Evolutionary conservation across 2,797 vertebrate species (phyloP).

Genomic region (Oryzias dopingdopingensis): DNA sequence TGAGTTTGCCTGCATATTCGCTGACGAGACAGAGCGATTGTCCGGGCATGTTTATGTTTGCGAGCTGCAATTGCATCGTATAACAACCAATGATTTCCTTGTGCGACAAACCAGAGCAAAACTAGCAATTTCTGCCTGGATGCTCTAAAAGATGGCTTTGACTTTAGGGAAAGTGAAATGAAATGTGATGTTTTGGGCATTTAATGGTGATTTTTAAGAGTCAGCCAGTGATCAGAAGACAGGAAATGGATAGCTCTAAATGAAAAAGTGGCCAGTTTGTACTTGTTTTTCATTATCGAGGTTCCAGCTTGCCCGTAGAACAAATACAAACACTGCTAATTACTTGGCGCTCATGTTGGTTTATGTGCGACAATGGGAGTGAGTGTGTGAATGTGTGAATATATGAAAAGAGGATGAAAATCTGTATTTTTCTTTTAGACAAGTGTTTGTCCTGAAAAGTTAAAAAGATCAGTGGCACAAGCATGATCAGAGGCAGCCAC

Average conservation of each 20-base stretch:
- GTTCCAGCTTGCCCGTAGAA: conserved; percentile 51
- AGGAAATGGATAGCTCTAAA: conserved; percentile 33
- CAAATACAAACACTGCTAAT: conserved; percentile 70
- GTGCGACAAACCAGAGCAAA: conserved; percentile 54
- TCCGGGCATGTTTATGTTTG: conserved; percentile 22
- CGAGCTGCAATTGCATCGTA: conserved; percentile 61
- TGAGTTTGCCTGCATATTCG: conserved; percentile 35
- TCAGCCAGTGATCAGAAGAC: conserved; percentile 18
- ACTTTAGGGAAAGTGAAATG: conserved; percentile 22
- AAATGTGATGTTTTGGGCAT: conserved; percentile 5
- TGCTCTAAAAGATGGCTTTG: conserved; percentile 34
- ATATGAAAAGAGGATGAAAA: conserved; percentile 33
- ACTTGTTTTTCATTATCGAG: conserved; percentile 71
- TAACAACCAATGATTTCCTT: conserved; percentile 63
- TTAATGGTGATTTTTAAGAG: conserved; percentile 6
- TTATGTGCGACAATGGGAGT: conserved; percentile 44
- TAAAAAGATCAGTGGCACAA: conserved; percentile 26
- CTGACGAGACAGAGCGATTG: conserved; percentile 27
- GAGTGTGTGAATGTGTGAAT: conserved; percentile 34
- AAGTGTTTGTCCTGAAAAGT: conserved; percentile 44
- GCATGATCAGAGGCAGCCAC: conserved; percentile 10
- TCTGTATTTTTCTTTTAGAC: conserved; percentile 21
- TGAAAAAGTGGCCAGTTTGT: conserved; percentile 44
- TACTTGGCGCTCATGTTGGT: conserved; percentile 57
- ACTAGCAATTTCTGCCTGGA: conserved; percentile 43